These are phyloP conservation scores for Macrobrachium nipponense DNA, from an alignment of 1,140 invertebrate genomes.

Conservation along the genomic window DNA sequence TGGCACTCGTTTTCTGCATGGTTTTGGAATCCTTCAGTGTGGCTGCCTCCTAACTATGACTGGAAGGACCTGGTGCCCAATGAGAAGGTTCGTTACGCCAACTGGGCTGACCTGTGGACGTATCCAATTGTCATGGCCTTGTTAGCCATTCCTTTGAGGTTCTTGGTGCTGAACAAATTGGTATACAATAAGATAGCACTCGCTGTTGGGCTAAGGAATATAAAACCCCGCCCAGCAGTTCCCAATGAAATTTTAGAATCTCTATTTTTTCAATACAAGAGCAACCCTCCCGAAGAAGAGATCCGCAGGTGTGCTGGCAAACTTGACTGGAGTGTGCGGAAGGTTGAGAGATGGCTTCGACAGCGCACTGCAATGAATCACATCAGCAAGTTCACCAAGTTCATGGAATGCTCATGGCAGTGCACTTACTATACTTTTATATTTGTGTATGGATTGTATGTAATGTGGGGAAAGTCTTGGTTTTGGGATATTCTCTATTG, in stretches of 20 bases:
- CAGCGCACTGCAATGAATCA: slow-evolving; percentile 70
- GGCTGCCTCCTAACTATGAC: slow-evolving; percentile 80
- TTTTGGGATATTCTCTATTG: slow-evolving; percentile 93
- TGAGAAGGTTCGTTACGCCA: slow-evolving; percentile 81
- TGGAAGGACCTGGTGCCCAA: slow-evolving; percentile 88
- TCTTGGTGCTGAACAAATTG: slow-evolving; percentile 58
- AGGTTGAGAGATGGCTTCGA: slow-evolving; percentile 91
- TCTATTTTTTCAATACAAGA: slow-evolving; percentile 48
- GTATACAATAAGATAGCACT: slow-evolving; percentile 53
- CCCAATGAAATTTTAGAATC: slow-evolving; percentile 57
- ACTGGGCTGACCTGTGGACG: slow-evolving; percentile 80
- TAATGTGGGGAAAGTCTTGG: slow-evolving; percentile 94
- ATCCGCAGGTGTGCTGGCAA: slow-evolving; percentile 77
- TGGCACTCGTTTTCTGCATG: slow-evolving; percentile 55
- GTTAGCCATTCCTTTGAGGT: slow-evolving; percentile 54
- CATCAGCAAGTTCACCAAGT: slow-evolving; percentile 62
- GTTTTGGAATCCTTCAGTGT: slow-evolving; percentile 64
- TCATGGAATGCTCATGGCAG: slow-evolving; percentile 73
- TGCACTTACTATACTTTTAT: slow-evolving; percentile 87
- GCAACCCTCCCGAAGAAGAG: slow-evolving; percentile 52
- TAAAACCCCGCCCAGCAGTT: slow-evolving; percentile 44
- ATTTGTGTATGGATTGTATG: slow-evolving; percentile 84
- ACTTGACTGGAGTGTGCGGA: slow-evolving; percentile 86
- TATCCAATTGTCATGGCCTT: slow-evolving; percentile 62
- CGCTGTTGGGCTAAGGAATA: slow-evolving; percentile 56